Evolutionary conservation across 2,888 invertebrate species (phyloP).

Genomic region (Drosophila greeni): DNA sequence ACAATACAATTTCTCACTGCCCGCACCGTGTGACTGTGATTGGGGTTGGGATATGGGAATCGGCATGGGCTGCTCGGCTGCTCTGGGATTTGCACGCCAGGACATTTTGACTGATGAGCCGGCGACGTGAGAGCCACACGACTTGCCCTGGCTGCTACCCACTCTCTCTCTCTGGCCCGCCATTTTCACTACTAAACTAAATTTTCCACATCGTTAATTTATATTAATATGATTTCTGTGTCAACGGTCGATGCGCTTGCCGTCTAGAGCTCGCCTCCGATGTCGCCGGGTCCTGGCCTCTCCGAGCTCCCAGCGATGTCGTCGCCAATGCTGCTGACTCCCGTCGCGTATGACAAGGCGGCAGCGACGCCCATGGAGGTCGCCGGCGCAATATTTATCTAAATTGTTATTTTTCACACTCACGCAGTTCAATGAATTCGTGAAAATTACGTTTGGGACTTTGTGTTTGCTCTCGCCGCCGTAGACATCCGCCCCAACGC

Average conservation of each 20-base stretch:
- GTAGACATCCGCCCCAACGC: neutral
- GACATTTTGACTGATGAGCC: conserved; percentile 69
- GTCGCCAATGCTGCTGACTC: conserved; percentile 35
- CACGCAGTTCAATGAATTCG: conserved; percentile 79
- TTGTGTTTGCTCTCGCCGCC: conserved; percentile 62
- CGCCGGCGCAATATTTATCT: conserved; percentile 78
- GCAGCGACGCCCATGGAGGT: conserved; percentile 64
- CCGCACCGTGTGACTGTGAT: conserved; percentile 16
- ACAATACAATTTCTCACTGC: conserved; percentile 58
- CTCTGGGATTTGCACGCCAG: conserved; percentile 62
- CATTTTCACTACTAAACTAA: conserved; percentile 78
- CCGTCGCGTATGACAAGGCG: conserved; percentile 41
- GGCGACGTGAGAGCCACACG: conserved; percentile 67
- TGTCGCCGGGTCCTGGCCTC: conserved; percentile 6
- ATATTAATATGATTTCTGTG: conserved; percentile 79
- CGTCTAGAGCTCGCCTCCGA: conserved; percentile 29
- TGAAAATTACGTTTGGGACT: conserved; percentile 79
- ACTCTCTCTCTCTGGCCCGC: conserved; percentile 30
- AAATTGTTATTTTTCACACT: conserved; percentile 80
- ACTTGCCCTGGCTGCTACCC: conserved; percentile 32
- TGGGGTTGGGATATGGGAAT: conserved; percentile 33
- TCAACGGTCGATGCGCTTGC: conserved; percentile 65
- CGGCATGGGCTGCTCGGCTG: conserved; percentile 20
- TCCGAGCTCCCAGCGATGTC: conserved; percentile 15
- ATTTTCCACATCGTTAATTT: conserved; percentile 80